Conservation (phyloP, 2,797 vertebrate species). For the Xenops minutus region DNA sequence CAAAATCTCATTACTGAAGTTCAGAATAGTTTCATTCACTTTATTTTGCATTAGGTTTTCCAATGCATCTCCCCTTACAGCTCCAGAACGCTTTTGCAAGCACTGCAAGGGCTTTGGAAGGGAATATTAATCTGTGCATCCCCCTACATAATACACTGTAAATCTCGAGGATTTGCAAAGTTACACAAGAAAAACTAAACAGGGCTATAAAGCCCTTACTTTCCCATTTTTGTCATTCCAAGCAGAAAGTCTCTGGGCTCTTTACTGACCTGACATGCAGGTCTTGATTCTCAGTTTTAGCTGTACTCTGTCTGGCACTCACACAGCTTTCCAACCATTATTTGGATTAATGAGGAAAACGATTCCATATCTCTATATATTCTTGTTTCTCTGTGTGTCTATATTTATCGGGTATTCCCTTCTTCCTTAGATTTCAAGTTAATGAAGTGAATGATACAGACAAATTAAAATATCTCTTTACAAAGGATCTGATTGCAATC, state of each 20-base stretch:
- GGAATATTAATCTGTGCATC: background rate
- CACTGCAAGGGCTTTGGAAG: background rate
- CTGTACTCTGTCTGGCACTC: no score
- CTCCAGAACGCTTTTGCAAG: background rate
- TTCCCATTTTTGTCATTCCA: background rate
- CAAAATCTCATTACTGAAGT: background rate
- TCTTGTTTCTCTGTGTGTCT: rapidly evolving
- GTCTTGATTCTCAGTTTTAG: background rate
- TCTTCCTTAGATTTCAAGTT: background rate
- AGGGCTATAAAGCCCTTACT: background rate
- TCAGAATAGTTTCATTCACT: background rate
- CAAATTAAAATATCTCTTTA: background rate
- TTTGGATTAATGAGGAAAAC: background rate
- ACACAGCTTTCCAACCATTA: background rate
- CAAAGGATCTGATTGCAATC: background rate
- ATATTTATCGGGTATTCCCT: background rate
- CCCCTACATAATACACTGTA: background rate
- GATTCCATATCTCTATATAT: background rate
- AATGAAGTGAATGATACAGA: background rate
- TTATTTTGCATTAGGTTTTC: background rate
- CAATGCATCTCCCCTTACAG: background rate
- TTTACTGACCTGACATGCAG: background rate
- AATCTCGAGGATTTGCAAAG: background rate
- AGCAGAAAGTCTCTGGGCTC: background rate
- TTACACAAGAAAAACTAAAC: background rate